A percentile compares a stretch with the other conserved stretches of the same genome.
Evolutionary conservation across 2,113 vertebrate genomes (phyloP).

Genomic region (Sminthopsis crassicaudata): DNA sequence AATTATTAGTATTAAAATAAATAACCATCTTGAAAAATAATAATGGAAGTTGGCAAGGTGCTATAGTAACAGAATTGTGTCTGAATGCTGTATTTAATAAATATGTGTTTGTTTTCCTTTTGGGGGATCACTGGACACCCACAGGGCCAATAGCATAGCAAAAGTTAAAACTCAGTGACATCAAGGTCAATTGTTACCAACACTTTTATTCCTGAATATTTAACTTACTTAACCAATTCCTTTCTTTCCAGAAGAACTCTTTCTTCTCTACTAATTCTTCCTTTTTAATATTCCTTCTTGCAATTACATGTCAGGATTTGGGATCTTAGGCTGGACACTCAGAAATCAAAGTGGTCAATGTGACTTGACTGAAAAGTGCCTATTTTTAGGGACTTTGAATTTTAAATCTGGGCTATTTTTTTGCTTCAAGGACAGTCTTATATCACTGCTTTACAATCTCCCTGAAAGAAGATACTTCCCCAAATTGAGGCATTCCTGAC

Average conservation of each 20-base stretch:
- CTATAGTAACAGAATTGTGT: constrained; percentile 9
- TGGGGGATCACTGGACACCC: not conserved
- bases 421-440: not conserved
- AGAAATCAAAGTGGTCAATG: constrained; percentile 2
- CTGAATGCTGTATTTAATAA: constrained; percentile 23
- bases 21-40: constrained; percentile 29
- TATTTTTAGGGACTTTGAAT: not conserved
- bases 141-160: not conserved
- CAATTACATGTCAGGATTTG: not conserved
- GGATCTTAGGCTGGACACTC: not conserved
- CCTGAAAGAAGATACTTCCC: not conserved
- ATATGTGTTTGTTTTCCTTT: constrained; percentile 10
- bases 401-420: not conserved
- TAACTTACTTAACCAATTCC: not conserved
- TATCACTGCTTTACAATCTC: not conserved
- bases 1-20: constrained; percentile 48
- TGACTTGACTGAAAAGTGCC: not conserved
- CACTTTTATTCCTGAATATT: constrained; percentile 15
- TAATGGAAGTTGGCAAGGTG: not conserved
- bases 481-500: not conserved
- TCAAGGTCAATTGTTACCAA: not conserved
- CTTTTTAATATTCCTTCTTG: constrained; percentile 1
- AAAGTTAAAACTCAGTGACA: not conserved
- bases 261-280: constrained; percentile 14
- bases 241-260: constrained; percentile 34